Percentiles rank a stretch among this genome's conserved stretches.
phyloP scores from a whole-genome alignment of 2,113 vertebrate species.

The Oreocharis arfaki region DNA sequence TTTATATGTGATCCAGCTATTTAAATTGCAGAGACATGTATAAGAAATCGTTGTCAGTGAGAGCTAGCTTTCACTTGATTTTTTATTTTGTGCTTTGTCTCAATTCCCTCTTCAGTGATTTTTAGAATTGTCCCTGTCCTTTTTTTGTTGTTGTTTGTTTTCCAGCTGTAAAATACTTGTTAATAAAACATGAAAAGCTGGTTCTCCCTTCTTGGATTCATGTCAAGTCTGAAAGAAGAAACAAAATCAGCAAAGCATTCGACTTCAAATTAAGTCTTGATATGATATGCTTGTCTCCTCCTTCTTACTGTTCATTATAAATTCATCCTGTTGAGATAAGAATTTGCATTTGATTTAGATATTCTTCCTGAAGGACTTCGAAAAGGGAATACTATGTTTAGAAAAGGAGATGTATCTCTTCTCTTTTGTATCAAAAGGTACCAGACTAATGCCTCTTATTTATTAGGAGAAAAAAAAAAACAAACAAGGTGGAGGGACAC shows the following conservation, averaged over 20 bases:
- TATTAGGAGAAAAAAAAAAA: not conserved
- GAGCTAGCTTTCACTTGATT: not conserved
- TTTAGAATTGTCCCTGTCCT: not conserved
- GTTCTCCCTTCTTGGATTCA: not conserved
- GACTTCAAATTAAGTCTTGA: conserved; percentile 26
- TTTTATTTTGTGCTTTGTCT: not conserved
- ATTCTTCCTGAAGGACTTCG: not conserved
- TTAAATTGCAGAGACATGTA: not conserved
- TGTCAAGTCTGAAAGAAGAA: conserved; percentile 7
- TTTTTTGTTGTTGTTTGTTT: not conserved
- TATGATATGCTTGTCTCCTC: not conserved
- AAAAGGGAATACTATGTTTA: not conserved
- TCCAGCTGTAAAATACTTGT: not conserved
- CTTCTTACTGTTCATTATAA: not conserved
- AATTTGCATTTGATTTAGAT: not conserved
- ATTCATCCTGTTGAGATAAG: not conserved
- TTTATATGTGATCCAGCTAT: not conserved
- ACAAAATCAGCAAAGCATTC: not conserved
- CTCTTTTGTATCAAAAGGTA: not conserved
- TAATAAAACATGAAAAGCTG: conserved; percentile 31
- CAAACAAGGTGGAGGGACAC: not conserved
- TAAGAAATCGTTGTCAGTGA: not conserved
- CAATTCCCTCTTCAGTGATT: not conserved
- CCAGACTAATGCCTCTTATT: not conserved
- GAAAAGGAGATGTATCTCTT: not conserved